Conservation (phyloP, 2,888 invertebrate genomes). For the Oscheius sp. region DNA sequence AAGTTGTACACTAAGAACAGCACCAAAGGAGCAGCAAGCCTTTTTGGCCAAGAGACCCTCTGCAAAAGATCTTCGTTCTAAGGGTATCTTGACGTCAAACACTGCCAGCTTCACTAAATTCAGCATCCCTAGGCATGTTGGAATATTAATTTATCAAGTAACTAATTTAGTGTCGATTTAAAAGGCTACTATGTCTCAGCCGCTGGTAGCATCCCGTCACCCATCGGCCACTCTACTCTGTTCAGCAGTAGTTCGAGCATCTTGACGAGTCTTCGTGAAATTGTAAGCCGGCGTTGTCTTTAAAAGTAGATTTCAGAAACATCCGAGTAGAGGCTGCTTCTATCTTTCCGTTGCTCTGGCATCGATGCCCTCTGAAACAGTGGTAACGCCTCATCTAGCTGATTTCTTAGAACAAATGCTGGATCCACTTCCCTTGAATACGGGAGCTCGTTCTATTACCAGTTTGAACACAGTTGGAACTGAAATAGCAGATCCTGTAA, state of each 20-base stretch:
- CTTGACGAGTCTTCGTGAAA: too few species aligned
- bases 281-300: not conserved
- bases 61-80: slow-evolving; percentile 45
- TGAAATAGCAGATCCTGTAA: slow-evolving; percentile 31
- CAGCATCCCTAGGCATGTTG: slow-evolving; percentile 41
- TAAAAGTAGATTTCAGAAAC: slow-evolving; percentile 1
- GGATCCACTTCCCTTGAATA: slow-evolving; percentile 51
- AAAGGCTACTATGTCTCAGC: slow-evolving; percentile 76
- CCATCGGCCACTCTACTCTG: not conserved
- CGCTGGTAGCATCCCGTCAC: slow-evolving; percentile 17
- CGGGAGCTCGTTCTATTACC: slow-evolving; percentile 25
- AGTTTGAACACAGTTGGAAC: slow-evolving; percentile 25
- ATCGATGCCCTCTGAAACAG: slow-evolving; percentile 95
- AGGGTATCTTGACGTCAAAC: slow-evolving; percentile 35
- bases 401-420: slow-evolving; percentile 84
- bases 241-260: too few species aligned
- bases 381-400: slow-evolving; percentile 93
- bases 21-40: slow-evolving; percentile 33
- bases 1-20: slow-evolving; percentile 60
- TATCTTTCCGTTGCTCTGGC: slow-evolving; percentile 96
- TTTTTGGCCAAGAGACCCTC: slow-evolving; percentile 47
- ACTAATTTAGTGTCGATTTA: slow-evolving; percentile 77
- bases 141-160: not conserved
- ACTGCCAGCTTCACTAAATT: slow-evolving; percentile 36
- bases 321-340: slow-evolving; percentile 78